Evolutionary conservation across 2,888 invertebrate species (phyloP).

Genomic region (Amblyjoppa proteus): DNA sequence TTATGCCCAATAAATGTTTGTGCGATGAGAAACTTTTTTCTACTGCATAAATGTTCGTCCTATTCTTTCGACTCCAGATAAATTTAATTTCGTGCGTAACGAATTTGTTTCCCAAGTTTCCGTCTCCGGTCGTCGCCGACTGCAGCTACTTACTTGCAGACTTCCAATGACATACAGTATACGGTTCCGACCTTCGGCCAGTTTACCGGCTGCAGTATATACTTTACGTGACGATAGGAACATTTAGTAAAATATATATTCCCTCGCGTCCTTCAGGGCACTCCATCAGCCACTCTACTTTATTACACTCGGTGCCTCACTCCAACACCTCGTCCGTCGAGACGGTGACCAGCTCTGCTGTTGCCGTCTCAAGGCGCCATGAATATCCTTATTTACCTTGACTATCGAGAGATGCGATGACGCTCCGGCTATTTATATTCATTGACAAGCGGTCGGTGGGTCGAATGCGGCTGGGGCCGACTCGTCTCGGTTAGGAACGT

Average conservation of each 20-base stretch:
- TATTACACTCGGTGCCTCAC: slow-evolving; percentile 35
- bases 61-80: too few species aligned
- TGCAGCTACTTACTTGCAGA: not conserved
- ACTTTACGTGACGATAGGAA: not conserved
- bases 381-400: not conserved
- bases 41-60: too few species aligned
- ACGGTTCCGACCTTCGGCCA: not conserved
- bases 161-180: not conserved
- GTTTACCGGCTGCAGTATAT: not conserved
- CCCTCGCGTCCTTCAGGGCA: slow-evolving; percentile 4
- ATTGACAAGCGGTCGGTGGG: slow-evolving; percentile 14
- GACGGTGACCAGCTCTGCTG: slow-evolving; percentile 8
- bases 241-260: slow-evolving; percentile 9
- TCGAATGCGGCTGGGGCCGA: not conserved
- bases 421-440: slow-evolving; percentile 38
- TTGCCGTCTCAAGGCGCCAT: not conserved
- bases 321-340: slow-evolving; percentile 16
- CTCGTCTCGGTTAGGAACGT: slow-evolving; percentile 27
- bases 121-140: slow-evolving; percentile 1
- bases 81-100: too few species aligned
- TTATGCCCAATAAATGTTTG: too few species aligned
- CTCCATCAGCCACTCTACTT: slow-evolving; percentile 36
- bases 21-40: too few species aligned
- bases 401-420: not conserved
- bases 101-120: not conserved